phyloP scores from a whole-genome alignment of 1,140 invertebrate species.

The Ruditapes philippinarum region DNA sequence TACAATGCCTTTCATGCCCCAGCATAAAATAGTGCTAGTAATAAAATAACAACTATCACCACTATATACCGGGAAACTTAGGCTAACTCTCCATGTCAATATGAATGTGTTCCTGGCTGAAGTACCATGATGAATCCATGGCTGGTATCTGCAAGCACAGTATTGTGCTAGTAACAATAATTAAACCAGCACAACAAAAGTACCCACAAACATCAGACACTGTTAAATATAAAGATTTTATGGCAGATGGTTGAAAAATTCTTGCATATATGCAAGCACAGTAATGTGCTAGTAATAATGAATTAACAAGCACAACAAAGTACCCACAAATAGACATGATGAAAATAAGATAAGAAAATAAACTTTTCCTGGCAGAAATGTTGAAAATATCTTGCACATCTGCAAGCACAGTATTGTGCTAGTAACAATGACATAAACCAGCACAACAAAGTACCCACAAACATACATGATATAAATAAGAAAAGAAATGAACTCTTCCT shows the following conservation, averaged over 20 bases:
- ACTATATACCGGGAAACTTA: slow-evolving; percentile 20
- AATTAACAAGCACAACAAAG: slow-evolving; percentile 38
- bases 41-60: background rate
- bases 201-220: slow-evolving; percentile 14
- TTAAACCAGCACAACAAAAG: slow-evolving; percentile 60
- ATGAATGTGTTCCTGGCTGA: background rate
- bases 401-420: slow-evolving; percentile 69
- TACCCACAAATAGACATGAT: slow-evolving; percentile 2
- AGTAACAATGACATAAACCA: slow-evolving; percentile 39
- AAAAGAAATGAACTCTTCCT: too few species aligned
- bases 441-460: slow-evolving; percentile 58
- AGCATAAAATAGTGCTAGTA: slow-evolving; percentile 55
- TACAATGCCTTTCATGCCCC: slow-evolving; percentile 3
- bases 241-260: background rate
- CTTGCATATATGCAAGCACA: slow-evolving; percentile 47
- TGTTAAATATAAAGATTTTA: too few species aligned
- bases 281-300: slow-evolving; percentile 50
- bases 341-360: background rate
- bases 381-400: too few species aligned
- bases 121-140: background rate
- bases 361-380: background rate
- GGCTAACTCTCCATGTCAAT: too few species aligned
- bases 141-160: slow-evolving; percentile 50
- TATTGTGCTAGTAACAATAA: slow-evolving; percentile 60
- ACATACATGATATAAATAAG: too few species aligned